phyloP scores from a whole-genome alignment of 37 sponge, comb jelly and placozoan species.

The Agelas oroides region DNA sequence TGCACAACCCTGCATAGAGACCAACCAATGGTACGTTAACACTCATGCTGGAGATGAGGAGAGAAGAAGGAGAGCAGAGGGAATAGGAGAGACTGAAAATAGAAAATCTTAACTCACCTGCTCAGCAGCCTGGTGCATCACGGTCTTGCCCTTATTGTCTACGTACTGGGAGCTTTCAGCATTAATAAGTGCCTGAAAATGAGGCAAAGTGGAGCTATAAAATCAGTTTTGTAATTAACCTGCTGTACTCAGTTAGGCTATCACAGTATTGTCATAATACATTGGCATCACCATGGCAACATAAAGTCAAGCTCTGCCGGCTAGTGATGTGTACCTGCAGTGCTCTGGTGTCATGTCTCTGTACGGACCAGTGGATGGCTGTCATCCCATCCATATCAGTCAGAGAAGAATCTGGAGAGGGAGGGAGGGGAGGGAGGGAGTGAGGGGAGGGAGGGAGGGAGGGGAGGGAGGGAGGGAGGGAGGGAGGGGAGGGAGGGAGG shows the following conservation, averaged over 20 bases:
- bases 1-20: constrained; percentile 62
- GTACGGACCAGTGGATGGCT: constrained; percentile 85
- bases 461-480: neutral
- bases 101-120: constrained; percentile 46
- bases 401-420: constrained; percentile 44
- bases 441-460: no score
- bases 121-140: constrained; percentile 83
- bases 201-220: neutral
- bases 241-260: no score
- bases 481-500: constrained; percentile 9
- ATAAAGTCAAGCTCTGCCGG: no score
- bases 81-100: neutral
- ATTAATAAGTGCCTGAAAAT: constrained; percentile 45
- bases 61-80: neutral
- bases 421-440: no score
- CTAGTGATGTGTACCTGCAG: constrained; percentile 63
- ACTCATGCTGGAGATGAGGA: neutral
- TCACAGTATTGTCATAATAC: no score
- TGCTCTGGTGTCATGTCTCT: constrained; percentile 53
- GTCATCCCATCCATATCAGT: constrained; percentile 84
- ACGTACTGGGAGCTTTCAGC: constrained; percentile 41
- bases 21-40: neutral
- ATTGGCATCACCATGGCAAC: no score
- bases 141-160: constrained; percentile 77
- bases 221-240: neutral